Evolutionary conservation across 2,113 vertebrate species (phyloP).

Genomic region (Myotis davidii): DNA sequence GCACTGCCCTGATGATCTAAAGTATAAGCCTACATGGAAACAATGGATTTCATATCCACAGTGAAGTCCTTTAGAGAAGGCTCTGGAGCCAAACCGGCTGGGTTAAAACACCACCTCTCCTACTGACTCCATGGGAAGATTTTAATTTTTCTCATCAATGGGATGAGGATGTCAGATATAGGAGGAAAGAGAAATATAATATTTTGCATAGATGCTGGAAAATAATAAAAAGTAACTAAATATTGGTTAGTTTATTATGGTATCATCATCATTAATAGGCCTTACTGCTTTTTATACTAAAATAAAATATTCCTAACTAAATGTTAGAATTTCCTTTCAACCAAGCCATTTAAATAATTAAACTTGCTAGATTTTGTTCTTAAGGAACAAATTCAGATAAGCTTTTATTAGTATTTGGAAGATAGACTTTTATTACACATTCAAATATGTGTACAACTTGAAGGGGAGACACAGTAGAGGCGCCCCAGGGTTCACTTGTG

Average conservation of each 20-base stretch:
- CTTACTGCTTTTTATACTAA: background rate
- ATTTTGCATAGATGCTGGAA: background rate
- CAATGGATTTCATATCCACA: background rate
- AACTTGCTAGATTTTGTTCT: background rate
- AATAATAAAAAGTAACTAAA: background rate
- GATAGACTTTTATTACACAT: background rate
- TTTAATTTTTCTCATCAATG: background rate
- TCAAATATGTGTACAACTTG: background rate
- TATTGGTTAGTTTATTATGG: background rate
- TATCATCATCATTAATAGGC: background rate
- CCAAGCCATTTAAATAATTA: background rate
- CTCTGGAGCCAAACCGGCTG: background rate
- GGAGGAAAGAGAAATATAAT: background rate
- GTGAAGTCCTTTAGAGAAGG: background rate
- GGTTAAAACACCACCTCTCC: background rate
- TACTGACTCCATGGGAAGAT: too few species aligned
- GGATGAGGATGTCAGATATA: background rate
- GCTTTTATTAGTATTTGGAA: background rate
- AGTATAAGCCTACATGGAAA: background rate
- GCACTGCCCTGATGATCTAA: background rate
- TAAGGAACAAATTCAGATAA: background rate
- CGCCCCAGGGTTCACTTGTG: accelerated
- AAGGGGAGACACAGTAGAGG: background rate
- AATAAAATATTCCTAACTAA: background rate
- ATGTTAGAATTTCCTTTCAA: background rate